These are phyloP conservation scores for Chelon auratus DNA, from an alignment of 2,797 vertebrate genomes.

Conservation along the genomic window DNA sequence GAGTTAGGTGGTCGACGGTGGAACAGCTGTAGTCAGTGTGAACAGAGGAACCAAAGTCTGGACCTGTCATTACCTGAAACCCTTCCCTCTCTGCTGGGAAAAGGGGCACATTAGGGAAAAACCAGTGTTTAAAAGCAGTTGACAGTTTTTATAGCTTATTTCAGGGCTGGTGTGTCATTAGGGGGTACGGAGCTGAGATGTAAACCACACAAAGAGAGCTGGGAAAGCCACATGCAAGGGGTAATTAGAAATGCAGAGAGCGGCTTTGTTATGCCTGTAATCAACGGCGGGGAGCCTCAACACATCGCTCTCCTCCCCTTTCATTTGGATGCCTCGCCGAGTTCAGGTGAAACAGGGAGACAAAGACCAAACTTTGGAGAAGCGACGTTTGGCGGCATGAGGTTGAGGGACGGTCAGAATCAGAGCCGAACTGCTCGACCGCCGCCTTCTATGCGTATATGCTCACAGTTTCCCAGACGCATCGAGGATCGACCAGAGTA, in stretches of 20 bases:
- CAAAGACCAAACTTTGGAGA: background rate
- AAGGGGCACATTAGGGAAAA: constrained; percentile 28
- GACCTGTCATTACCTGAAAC: constrained; percentile 61
- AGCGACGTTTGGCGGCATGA: background rate
- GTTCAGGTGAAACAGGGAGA: constrained; percentile 42
- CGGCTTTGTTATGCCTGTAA: constrained; percentile 61
- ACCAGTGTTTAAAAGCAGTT: constrained; percentile 51
- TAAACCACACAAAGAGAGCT: constrained; percentile 53
- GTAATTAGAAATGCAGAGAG: constrained; percentile 68
- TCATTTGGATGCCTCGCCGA: constrained; percentile 32
- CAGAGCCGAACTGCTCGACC: too few species aligned
- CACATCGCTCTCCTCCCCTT: constrained; percentile 41
- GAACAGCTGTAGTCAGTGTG: constrained; percentile 53
- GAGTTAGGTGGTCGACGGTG: background rate
- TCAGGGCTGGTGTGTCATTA: constrained; percentile 62
- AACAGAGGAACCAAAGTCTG: constrained; percentile 26
- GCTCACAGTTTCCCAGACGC: too few species aligned
- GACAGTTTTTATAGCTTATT: constrained; percentile 59
- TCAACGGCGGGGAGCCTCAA: constrained; percentile 60
- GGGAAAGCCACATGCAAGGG: constrained; percentile 46
- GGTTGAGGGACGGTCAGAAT: too few species aligned
- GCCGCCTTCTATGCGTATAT: background rate
- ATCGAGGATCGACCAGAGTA: constrained; percentile 9
- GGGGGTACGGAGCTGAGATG: constrained; percentile 35
- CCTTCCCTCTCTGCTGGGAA: constrained; percentile 47